Evolutionary conservation across 2,888 invertebrate genomes (phyloP).

Genomic region (Limnephilus lunatus): DNA sequence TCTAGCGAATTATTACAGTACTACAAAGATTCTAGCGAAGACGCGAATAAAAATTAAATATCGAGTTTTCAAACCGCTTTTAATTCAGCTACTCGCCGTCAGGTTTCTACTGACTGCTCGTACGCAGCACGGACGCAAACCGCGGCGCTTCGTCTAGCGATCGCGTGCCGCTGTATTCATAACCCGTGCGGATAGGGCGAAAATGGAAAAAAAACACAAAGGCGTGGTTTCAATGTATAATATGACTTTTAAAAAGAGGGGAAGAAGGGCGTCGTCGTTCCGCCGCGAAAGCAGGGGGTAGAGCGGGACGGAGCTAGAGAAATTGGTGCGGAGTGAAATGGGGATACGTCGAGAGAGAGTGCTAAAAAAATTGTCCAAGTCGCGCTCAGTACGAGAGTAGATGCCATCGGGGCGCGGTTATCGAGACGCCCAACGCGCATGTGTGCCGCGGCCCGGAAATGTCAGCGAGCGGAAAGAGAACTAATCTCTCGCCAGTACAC

Average conservation of each 20-base stretch:
- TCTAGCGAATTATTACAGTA: background rate
- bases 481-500: slow-evolving; percentile 52
- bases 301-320: slow-evolving; percentile 56
- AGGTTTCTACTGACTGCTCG: slow-evolving; percentile 1
- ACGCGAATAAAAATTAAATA: background rate
- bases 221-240: slow-evolving; percentile 64
- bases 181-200: slow-evolving; percentile 42
- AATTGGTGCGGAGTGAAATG: slow-evolving; percentile 57
- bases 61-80: background rate
- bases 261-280: slow-evolving; percentile 63
- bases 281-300: slow-evolving; percentile 48
- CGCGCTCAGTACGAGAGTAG: slow-evolving; percentile 59
- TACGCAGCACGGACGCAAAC: slow-evolving; percentile 48
- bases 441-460: slow-evolving; percentile 53
- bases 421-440: slow-evolving; percentile 53
- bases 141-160: slow-evolving; percentile 11
- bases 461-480: slow-evolving; percentile 52
- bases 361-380: slow-evolving; percentile 58
- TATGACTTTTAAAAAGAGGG: slow-evolving; percentile 64
- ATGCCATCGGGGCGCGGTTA: slow-evolving; percentile 63
- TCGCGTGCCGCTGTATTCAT: slow-evolving; percentile 54
- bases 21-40: background rate
- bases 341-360: slow-evolving; percentile 58
- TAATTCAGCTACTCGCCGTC: slow-evolving; percentile 38
- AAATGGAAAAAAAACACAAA: slow-evolving; percentile 64